These are phyloP conservation scores for Chaetura pelagica DNA, from an alignment of 2,113 vertebrate genomes.

Conservation along the genomic window DNA sequence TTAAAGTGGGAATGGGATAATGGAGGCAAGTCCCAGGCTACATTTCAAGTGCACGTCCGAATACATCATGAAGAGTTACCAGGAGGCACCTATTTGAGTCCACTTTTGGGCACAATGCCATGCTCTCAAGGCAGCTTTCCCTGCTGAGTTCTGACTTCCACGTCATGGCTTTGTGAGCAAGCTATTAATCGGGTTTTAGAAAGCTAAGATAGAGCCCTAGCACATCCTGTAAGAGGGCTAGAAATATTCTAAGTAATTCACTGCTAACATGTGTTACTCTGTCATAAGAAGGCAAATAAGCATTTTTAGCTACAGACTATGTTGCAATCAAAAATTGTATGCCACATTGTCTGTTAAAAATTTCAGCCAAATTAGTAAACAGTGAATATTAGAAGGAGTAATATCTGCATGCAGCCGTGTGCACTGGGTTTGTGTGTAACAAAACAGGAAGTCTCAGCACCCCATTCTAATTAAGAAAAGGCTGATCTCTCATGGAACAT, in stretches of 20 bases:
- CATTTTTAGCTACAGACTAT: background rate
- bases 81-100: background rate
- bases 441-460: slow-evolving; percentile 61
- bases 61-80: background rate
- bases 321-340: slow-evolving; percentile 19
- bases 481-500: slow-evolving; percentile 32
- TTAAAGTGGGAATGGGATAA: background rate
- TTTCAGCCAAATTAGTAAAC: slow-evolving; percentile 47
- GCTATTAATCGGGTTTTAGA: background rate
- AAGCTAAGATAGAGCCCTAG: background rate
- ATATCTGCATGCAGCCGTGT: background rate
- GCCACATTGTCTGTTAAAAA: slow-evolving; percentile 27
- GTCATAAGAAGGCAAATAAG: background rate
- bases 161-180: background rate
- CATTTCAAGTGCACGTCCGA: background rate
- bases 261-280: background rate
- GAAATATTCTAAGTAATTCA: background rate
- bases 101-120: background rate
- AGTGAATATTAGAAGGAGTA: slow-evolving; percentile 1
- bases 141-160: background rate
- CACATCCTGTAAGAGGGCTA: background rate
- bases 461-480: slow-evolving; percentile 20
- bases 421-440: background rate
- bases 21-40: background rate
- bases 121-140: background rate